phyloP scores from a whole-genome alignment of 2,888 invertebrate species.

The Stomorhina lunata region DNA sequence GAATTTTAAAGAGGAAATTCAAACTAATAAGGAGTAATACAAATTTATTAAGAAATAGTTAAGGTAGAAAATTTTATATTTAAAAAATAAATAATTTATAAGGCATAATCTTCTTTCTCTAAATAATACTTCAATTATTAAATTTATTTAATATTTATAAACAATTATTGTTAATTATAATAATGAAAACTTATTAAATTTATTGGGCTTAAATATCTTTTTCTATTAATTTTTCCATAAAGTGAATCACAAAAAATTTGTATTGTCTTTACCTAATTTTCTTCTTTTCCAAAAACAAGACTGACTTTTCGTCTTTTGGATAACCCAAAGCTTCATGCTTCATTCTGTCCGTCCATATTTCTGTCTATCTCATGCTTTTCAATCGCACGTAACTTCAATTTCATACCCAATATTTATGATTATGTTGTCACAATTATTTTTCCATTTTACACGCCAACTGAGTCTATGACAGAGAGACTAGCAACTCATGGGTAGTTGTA shows the following conservation, averaged over 20 bases:
- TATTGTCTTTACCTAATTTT: not conserved
- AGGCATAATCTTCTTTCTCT: too few relatives aligned
- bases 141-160: too few relatives aligned
- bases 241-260: constrained; percentile 19
- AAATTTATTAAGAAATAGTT: not conserved
- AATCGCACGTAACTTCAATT: constrained; percentile 28
- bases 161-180: too few relatives aligned
- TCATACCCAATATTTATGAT: constrained; percentile 51
- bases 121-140: too few relatives aligned
- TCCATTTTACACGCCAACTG: constrained; percentile 34
- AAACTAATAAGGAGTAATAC: not conserved
- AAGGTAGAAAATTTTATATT: not conserved
- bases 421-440: constrained; percentile 57
- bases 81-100: too few relatives aligned
- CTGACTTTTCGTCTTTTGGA: constrained; percentile 2
- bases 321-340: not conserved
- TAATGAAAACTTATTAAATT: too few relatives aligned
- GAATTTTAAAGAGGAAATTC: constrained; percentile 17
- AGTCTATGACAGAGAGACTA: not conserved
- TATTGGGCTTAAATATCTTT: too few relatives aligned
- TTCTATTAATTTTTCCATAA: constrained; percentile 31
- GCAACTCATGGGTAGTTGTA: not conserved
- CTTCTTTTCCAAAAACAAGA: constrained; percentile 39
- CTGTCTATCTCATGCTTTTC: not conserved
- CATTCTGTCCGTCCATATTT: not conserved